Evolutionary conservation across 1,140 invertebrate genomes (phyloP), one percentile per base, ranked within the genome.

Genomic region (Tachypleus tridentatus): DNA sequence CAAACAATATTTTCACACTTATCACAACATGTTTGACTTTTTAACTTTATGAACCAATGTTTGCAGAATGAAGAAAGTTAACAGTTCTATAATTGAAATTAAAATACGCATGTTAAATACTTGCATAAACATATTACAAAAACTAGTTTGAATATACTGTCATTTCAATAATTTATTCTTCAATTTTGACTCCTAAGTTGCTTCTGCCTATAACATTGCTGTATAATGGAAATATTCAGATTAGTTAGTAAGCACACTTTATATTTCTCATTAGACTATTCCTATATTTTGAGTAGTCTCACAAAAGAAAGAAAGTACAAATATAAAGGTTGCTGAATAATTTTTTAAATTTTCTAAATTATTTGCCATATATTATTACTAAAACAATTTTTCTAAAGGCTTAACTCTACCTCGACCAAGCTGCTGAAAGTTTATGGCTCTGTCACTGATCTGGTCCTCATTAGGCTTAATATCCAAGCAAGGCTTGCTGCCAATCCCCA

Each of bases 401-500:
- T 56, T 9, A 10, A 10, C 8, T 49, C 58, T 62, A 67, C 66
- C 63, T 64, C 63, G 61, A 5, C 60, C 63, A 48, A 67, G 50
- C 48, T 67, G 66, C 7, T 67, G 66, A 56, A 67, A 58, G 53
- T 63, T 69, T 51, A 69, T 64, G 10, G 65, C 64, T 11, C 67
- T 65, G 52, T 66, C 65, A 52, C 60, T 65, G 49, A 69, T 69
- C 56, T 69, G 67, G 53, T 69, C 67, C 61, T 69, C 67, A 63
- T 61, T 69, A 9, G 67, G 67, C 59, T 64, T 65, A 10, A 69
- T 69, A 64, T 69, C 67, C 5, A 69, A 29, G 62, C 67, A 69
- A 49, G 67, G 67, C 47, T 69, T 69, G 48, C 64, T 69, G 49
- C 67, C 67, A 58, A 69, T 66, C 4, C 67, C 67, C 67, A 69